Evolutionary conservation across 2,113 vertebrate genomes (phyloP).

Genomic region (Hippocampus zosterae): DNA sequence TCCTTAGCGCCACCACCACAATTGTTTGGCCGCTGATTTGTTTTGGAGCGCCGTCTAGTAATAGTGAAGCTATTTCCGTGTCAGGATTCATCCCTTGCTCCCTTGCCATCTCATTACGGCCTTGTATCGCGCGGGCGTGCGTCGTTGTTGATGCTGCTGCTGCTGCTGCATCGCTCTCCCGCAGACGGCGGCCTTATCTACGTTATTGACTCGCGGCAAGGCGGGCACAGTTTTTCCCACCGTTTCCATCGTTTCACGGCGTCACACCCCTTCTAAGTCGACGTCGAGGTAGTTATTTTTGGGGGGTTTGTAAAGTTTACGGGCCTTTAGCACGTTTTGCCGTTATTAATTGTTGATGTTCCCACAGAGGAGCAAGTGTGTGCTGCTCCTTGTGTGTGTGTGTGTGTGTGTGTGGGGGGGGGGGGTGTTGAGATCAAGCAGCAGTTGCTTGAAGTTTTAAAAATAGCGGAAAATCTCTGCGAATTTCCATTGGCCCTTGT

Average conservation of each 20-base stretch:
- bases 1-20: slow-evolving; percentile 17
- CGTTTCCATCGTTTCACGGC: not conserved
- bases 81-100: slow-evolving; percentile 56
- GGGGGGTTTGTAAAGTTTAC: not conserved
- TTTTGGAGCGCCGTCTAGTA: slow-evolving; percentile 56
- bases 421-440: no score
- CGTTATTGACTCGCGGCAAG: slow-evolving; percentile 56
- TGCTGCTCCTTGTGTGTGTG: no score
- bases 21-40: slow-evolving; percentile 58
- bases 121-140: slow-evolving; percentile 52
- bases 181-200: slow-evolving; percentile 41
- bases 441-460: no score
- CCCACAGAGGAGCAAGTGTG: no score
- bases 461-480: no score
- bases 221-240: slow-evolving; percentile 38
- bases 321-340: no score
- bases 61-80: slow-evolving; percentile 63
- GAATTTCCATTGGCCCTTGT: no score
- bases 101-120: slow-evolving; percentile 63
- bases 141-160: slow-evolving; percentile 28
- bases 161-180: slow-evolving; percentile 40
- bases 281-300: not conserved
- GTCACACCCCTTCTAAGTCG: not conserved
- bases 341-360: no score
- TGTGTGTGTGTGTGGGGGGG: no score